Base-by-base conservation (phyloP, 2,797 vertebrate species). In the Nyctibius grandis region DNA sequence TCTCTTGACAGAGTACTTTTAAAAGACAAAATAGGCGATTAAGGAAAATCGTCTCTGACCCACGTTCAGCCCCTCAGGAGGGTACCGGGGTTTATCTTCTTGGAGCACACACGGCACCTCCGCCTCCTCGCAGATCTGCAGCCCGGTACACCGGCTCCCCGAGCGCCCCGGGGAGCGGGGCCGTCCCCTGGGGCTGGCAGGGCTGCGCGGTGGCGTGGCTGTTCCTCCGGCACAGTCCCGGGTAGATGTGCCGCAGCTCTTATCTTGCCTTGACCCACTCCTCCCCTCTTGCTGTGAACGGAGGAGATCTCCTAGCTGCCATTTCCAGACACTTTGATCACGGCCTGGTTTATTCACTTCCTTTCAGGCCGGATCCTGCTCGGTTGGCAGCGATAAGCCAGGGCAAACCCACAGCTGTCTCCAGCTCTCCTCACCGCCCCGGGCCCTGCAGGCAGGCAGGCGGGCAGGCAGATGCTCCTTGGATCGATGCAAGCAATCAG, bases 261-360 rank as follows among this genome's bases (percentile, higher is more conserved):
- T 34, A 9, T 26, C 42, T 54, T 13, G 16, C 63, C 72, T 38
- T 57, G 36, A 16, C 12, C 25, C 36, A 2, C 1, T 73, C 45
- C 31, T 73, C 17, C 10, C 20, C 42, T 69, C 38, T 38, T 0
- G 0, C 63, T 0, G 0, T 34, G 26, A 42, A 5, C 0, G 0
- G 42, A 29, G 54, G 42, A 70, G 60, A 16, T 86, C 33, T 88
- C n/a, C 12, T 5, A 2, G 47, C 64, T 34, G 89, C 34, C 48
- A 38, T 68, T 84, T 64, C 61, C 28, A 45, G 38, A 5, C 0
- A 0, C 53, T 64, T 47, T 77, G 53, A 10, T 80, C 25, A 1
- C 23, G 9, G 29, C 51, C 56, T 20, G 53, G 25, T 34, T 65
- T 54, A 7, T 72, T 60, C 34, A 8, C 18, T 44, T 48, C 42